Conservation (phyloP, 2,113 vertebrate species). For the Jaculus jaculus region DNA sequence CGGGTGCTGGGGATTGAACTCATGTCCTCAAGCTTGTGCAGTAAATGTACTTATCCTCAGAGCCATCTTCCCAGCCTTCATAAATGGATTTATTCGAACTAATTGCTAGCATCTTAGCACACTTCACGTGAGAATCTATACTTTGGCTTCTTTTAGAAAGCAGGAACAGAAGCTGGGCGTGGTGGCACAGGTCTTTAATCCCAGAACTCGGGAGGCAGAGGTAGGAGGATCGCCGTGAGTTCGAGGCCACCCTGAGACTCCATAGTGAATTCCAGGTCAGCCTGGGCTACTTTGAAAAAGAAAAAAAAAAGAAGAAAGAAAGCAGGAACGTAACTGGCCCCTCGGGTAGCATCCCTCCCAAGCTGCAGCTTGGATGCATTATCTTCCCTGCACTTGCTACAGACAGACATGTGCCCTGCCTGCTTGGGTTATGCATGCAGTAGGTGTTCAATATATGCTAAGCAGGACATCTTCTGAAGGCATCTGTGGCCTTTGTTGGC, state of each 20-base stretch:
- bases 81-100: background rate
- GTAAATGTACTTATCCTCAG: accelerated
- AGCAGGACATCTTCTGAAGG: accelerated
- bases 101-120: background rate
- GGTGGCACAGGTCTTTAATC: no score
- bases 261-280: no score
- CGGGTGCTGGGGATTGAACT: no score
- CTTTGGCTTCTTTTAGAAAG: background rate
- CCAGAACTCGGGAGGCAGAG: no score
- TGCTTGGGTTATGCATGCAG: background rate
- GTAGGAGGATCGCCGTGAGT: no score
- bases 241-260: no score
- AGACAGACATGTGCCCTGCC: background rate
- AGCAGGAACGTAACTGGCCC: background rate
- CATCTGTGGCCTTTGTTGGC: background rate
- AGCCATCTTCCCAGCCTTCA: background rate
- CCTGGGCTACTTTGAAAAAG: no score
- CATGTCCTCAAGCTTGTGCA: no score
- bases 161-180: no score
- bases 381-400: background rate
- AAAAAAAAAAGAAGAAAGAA: no score
- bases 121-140: background rate
- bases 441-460: background rate
- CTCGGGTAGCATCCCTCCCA: background rate
- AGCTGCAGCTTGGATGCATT: accelerated